Conservation (phyloP, 1,140 invertebrate species). For the Metopolophium dirhodum region DNA sequence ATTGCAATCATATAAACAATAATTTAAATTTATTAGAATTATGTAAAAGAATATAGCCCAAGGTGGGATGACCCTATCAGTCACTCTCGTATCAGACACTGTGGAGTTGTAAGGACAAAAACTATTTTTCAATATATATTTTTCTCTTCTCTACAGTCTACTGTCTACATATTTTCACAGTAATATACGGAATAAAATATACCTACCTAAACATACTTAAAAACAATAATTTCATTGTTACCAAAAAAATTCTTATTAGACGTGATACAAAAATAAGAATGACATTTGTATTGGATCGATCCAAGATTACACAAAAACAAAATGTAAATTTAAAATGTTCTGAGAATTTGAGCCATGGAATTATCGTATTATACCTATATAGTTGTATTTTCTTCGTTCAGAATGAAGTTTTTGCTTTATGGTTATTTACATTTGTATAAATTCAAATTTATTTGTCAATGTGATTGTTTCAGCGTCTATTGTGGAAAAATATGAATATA, state of each 20-base stretch:
- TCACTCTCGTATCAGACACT: background rate
- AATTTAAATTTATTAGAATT: background rate
- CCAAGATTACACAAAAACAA: background rate
- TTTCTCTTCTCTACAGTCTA: too few species aligned
- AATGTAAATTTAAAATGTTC: background rate
- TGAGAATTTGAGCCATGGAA: background rate
- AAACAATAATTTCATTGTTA: too few species aligned
- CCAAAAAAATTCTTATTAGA: too few species aligned
- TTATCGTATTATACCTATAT: background rate
- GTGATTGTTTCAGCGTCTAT: background rate
- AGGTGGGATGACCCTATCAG: background rate
- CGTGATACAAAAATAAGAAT: background rate
- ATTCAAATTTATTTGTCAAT: background rate
- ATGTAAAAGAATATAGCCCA: background rate
- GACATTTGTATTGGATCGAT: background rate
- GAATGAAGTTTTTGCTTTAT: background rate
- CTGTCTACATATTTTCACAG: too few species aligned
- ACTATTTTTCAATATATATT: background rate
- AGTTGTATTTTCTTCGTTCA: background rate
- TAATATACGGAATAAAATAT: too few species aligned
- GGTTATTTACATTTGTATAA: background rate
- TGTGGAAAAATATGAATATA: background rate
- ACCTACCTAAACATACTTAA: too few species aligned
- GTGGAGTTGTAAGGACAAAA: background rate
- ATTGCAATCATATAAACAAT: background rate